Percentiles rank a stretch among this genome's conserved stretches.
These are phyloP conservation scores for Mormyrus iriodes DNA, from an alignment of 2,113 vertebrate species.

Conservation along the genomic window DNA sequence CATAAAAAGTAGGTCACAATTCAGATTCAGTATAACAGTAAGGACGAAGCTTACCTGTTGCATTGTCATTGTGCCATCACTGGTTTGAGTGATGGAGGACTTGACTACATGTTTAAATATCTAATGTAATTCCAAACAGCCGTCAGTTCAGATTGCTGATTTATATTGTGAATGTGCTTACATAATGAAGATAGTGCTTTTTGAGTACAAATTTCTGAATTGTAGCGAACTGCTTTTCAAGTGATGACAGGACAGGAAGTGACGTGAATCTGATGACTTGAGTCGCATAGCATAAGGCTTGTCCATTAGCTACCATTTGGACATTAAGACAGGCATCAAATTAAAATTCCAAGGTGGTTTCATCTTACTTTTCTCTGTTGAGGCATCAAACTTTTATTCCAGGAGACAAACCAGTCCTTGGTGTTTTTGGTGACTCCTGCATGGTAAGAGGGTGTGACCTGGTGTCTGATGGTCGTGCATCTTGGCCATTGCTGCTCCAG, in stretches of 20 bases:
- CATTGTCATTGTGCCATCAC: background rate
- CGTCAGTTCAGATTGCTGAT: background rate
- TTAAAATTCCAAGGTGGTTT: too few species aligned
- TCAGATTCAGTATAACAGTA: background rate
- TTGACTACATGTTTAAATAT: background rate
- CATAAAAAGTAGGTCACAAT: background rate
- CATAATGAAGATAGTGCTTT: background rate
- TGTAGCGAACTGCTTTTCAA: background rate
- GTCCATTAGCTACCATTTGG: too few species aligned
- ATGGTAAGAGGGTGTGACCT: background rate
- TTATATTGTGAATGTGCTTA: background rate
- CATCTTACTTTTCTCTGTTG: too few species aligned
- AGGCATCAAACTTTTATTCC: too few species aligned
- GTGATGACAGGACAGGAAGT: too few species aligned
- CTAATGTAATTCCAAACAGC: background rate
- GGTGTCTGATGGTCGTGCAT: background rate
- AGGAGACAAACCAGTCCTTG: too few species aligned
- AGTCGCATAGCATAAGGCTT: too few species aligned
- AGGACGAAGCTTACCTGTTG: background rate
- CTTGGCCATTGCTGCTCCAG: background rate
- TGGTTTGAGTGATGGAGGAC: background rate
- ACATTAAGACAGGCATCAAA: too few species aligned
- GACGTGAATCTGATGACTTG: too few species aligned
- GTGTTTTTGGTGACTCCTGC: background rate
- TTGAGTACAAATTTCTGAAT: background rate